These are phyloP conservation scores for Epicampocera succincta DNA, from an alignment of 2,888 invertebrate species.

Conservation along the genomic window DNA sequence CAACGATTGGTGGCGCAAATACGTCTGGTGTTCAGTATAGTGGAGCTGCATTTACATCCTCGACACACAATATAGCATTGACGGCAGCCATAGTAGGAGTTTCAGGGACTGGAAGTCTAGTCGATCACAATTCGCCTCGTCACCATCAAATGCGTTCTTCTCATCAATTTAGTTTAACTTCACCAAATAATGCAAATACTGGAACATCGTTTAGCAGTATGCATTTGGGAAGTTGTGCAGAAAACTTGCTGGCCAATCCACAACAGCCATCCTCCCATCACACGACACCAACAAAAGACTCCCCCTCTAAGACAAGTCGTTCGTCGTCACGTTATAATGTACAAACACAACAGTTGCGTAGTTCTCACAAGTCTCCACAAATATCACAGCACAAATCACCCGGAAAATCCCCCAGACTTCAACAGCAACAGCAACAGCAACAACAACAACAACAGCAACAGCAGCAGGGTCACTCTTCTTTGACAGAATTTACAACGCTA, in stretches of 20 bases:
- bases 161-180: conserved; percentile 72
- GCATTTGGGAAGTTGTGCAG: conserved; percentile 73
- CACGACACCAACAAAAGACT: conserved; percentile 74
- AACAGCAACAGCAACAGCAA: conserved; percentile 74
- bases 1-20: conserved; percentile 70
- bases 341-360: conserved; percentile 71
- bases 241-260: conserved; percentile 72
- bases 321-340: conserved; percentile 75
- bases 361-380: conserved; percentile 84
- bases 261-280: conserved; percentile 66
- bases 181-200: conserved; percentile 71
- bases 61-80: conserved; percentile 90
- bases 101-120: conserved; percentile 79
- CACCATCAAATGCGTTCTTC: conserved; percentile 72
- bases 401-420: conserved; percentile 85
- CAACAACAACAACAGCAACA: conserved; percentile 67
- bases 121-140: conserved; percentile 76
- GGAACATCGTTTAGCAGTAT: conserved; percentile 71
- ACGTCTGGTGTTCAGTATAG: conserved; percentile 54
- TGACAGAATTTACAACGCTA: conserved; percentile 77
- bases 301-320: conserved; percentile 76
- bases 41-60: conserved; percentile 90
- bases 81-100: conserved; percentile 90
- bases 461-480: conserved; percentile 64
- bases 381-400: conserved; percentile 84